Evolutionary conservation across 1,140 invertebrate genomes (phyloP).

Genomic region (Drosophila simulans): DNA sequence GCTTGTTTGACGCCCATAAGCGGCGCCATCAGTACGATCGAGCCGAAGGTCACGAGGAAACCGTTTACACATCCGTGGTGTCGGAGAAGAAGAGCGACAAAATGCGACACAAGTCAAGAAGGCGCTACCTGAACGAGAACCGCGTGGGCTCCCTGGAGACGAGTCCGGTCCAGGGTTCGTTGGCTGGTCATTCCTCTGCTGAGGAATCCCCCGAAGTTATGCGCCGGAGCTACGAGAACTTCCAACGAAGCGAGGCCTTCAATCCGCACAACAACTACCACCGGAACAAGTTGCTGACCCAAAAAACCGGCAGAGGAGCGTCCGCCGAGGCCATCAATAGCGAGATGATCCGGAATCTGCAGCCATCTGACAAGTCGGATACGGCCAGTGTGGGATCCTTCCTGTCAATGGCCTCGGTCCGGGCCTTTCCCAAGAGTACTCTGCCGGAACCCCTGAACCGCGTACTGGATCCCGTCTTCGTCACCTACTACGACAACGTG

Average conservation of each 20-base stretch:
- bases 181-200: constrained; percentile 59
- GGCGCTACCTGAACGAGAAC: constrained; percentile 80
- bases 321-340: constrained; percentile 77
- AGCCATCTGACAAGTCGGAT: constrained; percentile 71
- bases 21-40: constrained; percentile 72
- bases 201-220: constrained; percentile 61
- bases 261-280: constrained; percentile 83
- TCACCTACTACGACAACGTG: constrained; percentile 87
- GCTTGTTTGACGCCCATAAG: constrained; percentile 73
- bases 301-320: constrained; percentile 47
- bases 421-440: constrained; percentile 88
- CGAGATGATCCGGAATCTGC: constrained; percentile 67
- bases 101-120: constrained; percentile 64
- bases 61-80: constrained; percentile 76
- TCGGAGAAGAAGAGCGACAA: constrained; percentile 78
- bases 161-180: constrained; percentile 64
- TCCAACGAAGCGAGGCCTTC: constrained; percentile 75
- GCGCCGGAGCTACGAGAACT: constrained; percentile 69
- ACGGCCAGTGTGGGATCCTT: constrained; percentile 83
- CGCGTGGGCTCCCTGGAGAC: constrained; percentile 81
- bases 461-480: constrained; percentile 90
- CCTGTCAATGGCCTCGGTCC: constrained; percentile 92
- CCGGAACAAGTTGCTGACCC: constrained; percentile 78
- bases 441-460: constrained; percentile 89
- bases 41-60: constrained; percentile 73